Evolutionary conservation across 2,113 vertebrate genomes (phyloP), one percentile per base, ranked within the genome.

Genomic region (Dascyllus trimaculatus): DNA sequence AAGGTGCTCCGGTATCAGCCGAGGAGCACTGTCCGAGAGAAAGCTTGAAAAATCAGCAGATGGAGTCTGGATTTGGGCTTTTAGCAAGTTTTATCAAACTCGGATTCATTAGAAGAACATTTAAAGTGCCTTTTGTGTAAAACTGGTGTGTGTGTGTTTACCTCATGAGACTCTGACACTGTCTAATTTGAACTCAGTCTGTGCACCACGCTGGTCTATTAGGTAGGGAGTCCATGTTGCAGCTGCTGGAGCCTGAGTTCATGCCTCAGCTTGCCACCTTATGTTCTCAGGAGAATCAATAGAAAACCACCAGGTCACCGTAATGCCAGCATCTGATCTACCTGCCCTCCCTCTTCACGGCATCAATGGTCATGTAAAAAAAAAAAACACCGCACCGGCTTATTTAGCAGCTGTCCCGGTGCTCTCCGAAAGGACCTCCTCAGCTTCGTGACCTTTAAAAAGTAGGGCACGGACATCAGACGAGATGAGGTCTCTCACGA

Each of bases 361-460:
- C 35, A 17, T 32, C 35, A 14, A 7, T 26, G 15, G 45, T 19
- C n/a, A n/a, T n/a, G n/a, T n/a, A n/a, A n/a, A n/a, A n/a, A n/a
- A n/a, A n/a, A n/a, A n/a, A n/a, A n/a, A n/a, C n/a, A n/a, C n/a
- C n/a, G n/a, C n/a, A n/a, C n/a, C n/a, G n/a, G 2, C 25, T 71
- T 8, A 49, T 67, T 66, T 74, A 73, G 38, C 71, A 54, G 29
- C 52, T 66, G 25, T 15, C 71, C 2, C 2, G 4, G 24, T 40
- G 15, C 45, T 51, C 57, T 58, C 18, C 21, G 5, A 2, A 5
- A 49, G 48, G 17, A 72, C 61, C 70, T 53, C 21, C 53, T 75
- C 19, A 17, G 54, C 24, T 56, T n/a, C 11, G 56, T 71, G 76
- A 83, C 83, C 70, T 85, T 84, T 75, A 52, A 71, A 71, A 73